Evolutionary conservation across 2,797 vertebrate species (phyloP), one percentile per base, ranked within the genome.

Genomic region (Gymnodraco acuticeps): DNA sequence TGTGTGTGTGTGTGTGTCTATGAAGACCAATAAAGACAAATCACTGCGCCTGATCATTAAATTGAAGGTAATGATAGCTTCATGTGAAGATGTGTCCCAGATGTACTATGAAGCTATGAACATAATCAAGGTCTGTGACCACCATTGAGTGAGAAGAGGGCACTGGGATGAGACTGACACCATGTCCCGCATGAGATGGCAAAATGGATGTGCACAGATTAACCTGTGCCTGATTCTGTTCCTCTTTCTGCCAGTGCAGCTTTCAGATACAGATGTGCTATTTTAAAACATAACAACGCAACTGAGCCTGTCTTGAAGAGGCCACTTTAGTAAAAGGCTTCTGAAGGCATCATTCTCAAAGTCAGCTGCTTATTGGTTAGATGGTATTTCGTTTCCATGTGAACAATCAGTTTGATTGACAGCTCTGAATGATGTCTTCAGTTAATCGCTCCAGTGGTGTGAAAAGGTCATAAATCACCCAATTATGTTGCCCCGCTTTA

Each of bases 401-500:
- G 88, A 93, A 93, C 92, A 89, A 91, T 92, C 87, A 73, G 85
- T 92, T 90, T 95, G 94, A 95, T 59, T 93, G 94, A 93, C 94
- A 92, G 93, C 87, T 89, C 81, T 75, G 92, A 91, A 93, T 90
- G 92, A 93, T 92, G 93, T 93, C 91, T 91, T 93, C 89, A 92
- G 89, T 92, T 93, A 92, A 93, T 93, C 92, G 91, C 93, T 94
- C 88, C 90, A 90, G 81, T 90, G 89, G 89, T 93, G 92, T 93
- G 93, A 93, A 94, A 93, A 94, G 93, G 93, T 94, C 93, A 93
- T 92, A 91, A 94, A 94, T 93, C 90, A 89, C 80, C 89, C 91
- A 93, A 95, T 94, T 94, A 93, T 84, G 77, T 87, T 51, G 70
- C 83, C 77, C 63, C 45, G 82, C 86, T 91, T 90, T 90, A 92